Evolutionary conservation across 2,797 vertebrate genomes (phyloP).

Genomic region (Pantherophis vulpinus): DNA sequence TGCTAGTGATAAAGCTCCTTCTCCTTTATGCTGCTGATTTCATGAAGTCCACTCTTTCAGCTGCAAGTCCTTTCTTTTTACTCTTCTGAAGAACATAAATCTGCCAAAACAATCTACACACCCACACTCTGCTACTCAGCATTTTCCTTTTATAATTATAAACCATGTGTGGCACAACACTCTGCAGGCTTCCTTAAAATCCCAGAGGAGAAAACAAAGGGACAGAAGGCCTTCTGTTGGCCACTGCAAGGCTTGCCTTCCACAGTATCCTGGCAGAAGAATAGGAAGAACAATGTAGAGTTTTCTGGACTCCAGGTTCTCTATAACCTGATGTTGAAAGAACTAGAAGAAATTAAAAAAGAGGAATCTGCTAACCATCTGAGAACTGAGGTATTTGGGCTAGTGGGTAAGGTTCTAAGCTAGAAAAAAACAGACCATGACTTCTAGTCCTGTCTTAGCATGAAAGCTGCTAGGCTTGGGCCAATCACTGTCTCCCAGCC

Average conservation of each 20-base stretch:
- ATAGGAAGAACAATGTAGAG: neutral
- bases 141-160: neutral
- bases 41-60: neutral
- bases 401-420: too few species aligned
- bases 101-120: neutral
- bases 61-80: neutral
- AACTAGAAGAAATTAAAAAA: neutral
- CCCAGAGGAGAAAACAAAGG: neutral
- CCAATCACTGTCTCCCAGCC: too few species aligned
- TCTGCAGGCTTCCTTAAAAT: neutral
- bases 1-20: neutral
- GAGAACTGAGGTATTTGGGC: neutral
- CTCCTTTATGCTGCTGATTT: neutral
- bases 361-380: neutral
- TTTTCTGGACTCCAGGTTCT: neutral
- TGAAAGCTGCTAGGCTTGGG: too few species aligned
- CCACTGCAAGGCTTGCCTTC: neutral
- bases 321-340: neutral
- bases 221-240: neutral
- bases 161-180: neutral
- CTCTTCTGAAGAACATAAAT: neutral
- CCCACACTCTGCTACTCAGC: neutral
- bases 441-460: too few species aligned
- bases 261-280: neutral
- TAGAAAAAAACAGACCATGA: too few species aligned